phyloP scores from a whole-genome alignment of 2,888 invertebrate genomes.

The Tigriopus californicus region DNA sequence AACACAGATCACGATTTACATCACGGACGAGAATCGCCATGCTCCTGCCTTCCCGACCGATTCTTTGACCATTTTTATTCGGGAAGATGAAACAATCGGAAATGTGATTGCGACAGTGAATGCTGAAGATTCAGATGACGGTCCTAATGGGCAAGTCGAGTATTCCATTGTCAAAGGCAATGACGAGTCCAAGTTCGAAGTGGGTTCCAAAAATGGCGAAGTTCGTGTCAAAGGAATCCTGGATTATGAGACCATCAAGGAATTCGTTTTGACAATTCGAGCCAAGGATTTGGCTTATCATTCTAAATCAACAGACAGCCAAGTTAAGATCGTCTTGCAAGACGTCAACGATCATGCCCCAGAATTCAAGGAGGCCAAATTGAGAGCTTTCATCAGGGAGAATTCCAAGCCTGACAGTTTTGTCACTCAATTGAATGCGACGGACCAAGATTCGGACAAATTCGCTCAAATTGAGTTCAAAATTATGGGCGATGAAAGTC shows the following conservation, averaged over 20 bases:
- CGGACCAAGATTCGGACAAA: constrained; percentile 67
- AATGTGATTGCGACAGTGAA: constrained; percentile 63
- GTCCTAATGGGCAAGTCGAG: constrained; percentile 71
- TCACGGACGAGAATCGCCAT: constrained; percentile 63
- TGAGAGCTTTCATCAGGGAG: constrained; percentile 59
- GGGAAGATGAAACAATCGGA: constrained; percentile 72
- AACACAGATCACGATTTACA: constrained; percentile 47
- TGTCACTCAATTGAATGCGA: constrained; percentile 53
- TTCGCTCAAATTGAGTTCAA: constrained; percentile 69
- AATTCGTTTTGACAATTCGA: constrained; percentile 67
- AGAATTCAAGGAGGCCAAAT: constrained; percentile 53
- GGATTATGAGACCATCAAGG: constrained; percentile 68
- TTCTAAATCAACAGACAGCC: constrained; percentile 51
- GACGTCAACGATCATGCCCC: constrained; percentile 90
- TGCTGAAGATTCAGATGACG: constrained; percentile 64
- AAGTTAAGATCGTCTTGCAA: constrained; percentile 62
- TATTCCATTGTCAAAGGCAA: constrained; percentile 66
- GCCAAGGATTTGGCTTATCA: constrained; percentile 70
- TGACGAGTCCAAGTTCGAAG: constrained; percentile 48
- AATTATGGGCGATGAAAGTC: constrained; percentile 52
- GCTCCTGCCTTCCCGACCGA: constrained; percentile 58
- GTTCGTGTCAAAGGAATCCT: constrained; percentile 57
- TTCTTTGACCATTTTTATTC: constrained; percentile 72
- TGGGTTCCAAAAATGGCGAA: constrained; percentile 54
- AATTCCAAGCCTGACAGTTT: constrained; percentile 54